phyloP scores from a whole-genome alignment of 2,888 invertebrate genomes.

The Formica aserva region DNA sequence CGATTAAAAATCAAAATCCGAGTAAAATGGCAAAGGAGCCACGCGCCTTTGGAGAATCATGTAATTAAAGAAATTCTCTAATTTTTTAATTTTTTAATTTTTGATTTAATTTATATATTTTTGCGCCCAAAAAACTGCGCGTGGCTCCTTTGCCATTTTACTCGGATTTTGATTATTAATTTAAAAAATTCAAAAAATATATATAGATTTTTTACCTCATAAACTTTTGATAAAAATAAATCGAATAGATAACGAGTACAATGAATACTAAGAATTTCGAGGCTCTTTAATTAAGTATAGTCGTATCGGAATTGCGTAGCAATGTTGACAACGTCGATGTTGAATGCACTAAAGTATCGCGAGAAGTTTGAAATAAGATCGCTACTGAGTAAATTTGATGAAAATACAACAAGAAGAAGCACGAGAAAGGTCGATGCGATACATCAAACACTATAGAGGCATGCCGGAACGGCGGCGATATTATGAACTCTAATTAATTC shows the following conservation, averaged over 20 bases:
- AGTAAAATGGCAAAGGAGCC: too few species aligned
- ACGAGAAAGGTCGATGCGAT: slow-evolving; percentile 20
- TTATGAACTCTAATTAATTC: slow-evolving; percentile 78
- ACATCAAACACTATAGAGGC: not conserved
- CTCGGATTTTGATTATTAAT: too few species aligned
- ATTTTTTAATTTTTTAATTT: too few species aligned
- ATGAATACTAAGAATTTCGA: not conserved
- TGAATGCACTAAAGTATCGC: slow-evolving; percentile 3
- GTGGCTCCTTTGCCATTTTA: too few species aligned
- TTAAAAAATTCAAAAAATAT: not conserved
- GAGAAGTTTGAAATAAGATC: slow-evolving; percentile 46
- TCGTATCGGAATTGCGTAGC: slow-evolving; percentile 7
- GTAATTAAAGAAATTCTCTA: too few species aligned
- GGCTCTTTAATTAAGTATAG: slow-evolving; percentile 28
- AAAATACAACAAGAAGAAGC: slow-evolving; percentile 30
- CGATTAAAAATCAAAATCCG: too few species aligned
- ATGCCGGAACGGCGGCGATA: slow-evolving; percentile 51
- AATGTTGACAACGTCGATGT: not conserved
- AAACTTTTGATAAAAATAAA: slow-evolving; percentile 7
- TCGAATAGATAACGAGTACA: not conserved
- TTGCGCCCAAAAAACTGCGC: too few species aligned
- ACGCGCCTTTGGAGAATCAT: too few species aligned
- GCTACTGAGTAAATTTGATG: slow-evolving; percentile 42
- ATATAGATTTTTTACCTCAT: not conserved
- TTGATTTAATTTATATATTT: too few species aligned